phyloP scores from a whole-genome alignment of 2,797 vertebrate species.

The Muraenolepis orangiensis region DNA sequence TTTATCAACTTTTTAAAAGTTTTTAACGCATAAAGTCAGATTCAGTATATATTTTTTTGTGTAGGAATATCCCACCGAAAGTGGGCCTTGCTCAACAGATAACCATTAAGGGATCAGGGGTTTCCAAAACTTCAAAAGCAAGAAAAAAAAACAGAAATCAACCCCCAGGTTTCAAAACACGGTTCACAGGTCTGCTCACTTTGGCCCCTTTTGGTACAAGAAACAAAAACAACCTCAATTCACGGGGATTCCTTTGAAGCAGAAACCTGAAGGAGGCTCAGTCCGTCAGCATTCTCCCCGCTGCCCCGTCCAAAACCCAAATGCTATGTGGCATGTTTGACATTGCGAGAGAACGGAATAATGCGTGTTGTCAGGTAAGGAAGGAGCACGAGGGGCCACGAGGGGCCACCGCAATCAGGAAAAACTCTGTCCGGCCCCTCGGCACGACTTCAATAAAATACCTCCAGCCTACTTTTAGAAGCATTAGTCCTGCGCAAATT shows the following conservation, averaged over 20 bases:
- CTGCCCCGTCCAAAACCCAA: slow-evolving; percentile 47
- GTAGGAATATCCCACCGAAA: background rate
- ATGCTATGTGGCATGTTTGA: slow-evolving; percentile 72
- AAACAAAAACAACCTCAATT: background rate
- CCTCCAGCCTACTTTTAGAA: slow-evolving; percentile 78
- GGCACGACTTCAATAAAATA: slow-evolving; percentile 80
- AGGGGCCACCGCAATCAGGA: slow-evolving; percentile 65
- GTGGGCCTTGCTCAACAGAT: background rate
- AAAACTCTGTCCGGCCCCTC: slow-evolving; percentile 63
- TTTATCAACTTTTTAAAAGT: background rate
- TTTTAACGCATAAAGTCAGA: background rate
- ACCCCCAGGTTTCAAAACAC: background rate
- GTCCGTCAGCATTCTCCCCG: slow-evolving; percentile 15
- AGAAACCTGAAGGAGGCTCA: background rate
- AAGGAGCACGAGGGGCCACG: slow-evolving; percentile 56
- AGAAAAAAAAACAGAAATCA: background rate
- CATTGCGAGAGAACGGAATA: slow-evolving; percentile 62
- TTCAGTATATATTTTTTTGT: background rate
- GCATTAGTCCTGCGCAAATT: slow-evolving; percentile 83
- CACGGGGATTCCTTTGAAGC: background rate
- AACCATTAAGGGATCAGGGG: background rate
- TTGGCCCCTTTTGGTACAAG: background rate
- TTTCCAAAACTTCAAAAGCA: background rate
- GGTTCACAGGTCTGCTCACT: background rate
- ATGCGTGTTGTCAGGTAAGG: slow-evolving; percentile 72